A percentile compares a stretch with the other conserved stretches of the same genome.
Conservation (phyloP, 2,888 invertebrate genomes). For the Tipula vernalis region DNA sequence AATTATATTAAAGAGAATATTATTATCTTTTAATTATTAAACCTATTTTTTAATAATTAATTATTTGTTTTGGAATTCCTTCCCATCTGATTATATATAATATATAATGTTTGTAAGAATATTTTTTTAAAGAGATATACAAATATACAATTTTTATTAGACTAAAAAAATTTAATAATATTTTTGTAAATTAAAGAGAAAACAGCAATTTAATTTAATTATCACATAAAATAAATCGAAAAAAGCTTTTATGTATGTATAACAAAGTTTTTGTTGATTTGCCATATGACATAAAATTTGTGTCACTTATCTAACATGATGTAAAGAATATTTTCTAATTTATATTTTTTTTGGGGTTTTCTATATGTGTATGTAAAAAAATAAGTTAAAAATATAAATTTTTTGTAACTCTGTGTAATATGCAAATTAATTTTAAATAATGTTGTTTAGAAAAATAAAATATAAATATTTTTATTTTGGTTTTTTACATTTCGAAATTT, state of each 20-base stretch:
- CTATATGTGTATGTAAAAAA: background rate
- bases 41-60: background rate
- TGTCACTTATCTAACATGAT: background rate
- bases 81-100: background rate
- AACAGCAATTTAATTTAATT: background rate
- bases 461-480: background rate
- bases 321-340: background rate
- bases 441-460: background rate
- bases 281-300: background rate
- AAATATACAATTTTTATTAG: background rate
- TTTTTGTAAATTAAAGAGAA: background rate
- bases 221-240: background rate
- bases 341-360: background rate
- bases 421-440: background rate
- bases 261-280: background rate
- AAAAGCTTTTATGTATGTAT: background rate
- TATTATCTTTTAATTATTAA: background rate
- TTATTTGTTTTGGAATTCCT: background rate
- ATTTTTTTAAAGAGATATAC: background rate
- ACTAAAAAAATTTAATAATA: background rate
- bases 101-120: background rate
- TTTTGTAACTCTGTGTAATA: background rate
- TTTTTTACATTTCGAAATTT: conserved; percentile 24
- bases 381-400: background rate
- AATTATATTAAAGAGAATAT: background rate